Evolutionary conservation across 1,140 invertebrate species (phyloP), one percentile per base, ranked within the genome.

Genomic region (Drosophila micromelanica): DNA sequence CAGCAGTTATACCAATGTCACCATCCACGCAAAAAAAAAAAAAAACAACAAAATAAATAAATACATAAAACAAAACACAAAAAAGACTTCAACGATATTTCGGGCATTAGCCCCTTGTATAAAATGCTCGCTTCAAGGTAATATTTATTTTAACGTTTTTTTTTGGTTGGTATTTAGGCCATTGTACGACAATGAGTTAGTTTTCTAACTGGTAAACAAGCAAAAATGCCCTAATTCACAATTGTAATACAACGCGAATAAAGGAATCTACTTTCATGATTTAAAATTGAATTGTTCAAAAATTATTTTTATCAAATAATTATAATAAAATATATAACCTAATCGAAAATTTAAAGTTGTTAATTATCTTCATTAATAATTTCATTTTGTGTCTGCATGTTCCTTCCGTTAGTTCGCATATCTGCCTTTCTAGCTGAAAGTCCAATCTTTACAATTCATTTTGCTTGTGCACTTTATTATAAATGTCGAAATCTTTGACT

Each of bases 1-100:
- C 78, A 61, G 62, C 73, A 86, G 63, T 81, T 81, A 61, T 84
- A 78, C 73, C 80, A 85, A 85, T 85, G 80, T 86, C 80, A 86
- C 52, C 27, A 80, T 57, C 54, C 63, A 59, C 40, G 54, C 69
- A 30, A 59, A 72, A 52, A 43, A 54, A n/a, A 40, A n/a, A n/a
- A n/a, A n/a, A n/a, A 17, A 35, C n/a, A 61, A 65, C 15, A 51
- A 63, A 35, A 35, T 7, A 35, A 7, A 45, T 5, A 23, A 38
- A 52, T 5, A 63, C 54, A 48, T 13, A 45, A 64, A 64, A 64
- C 60, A 27, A 57, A 37, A 76, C n/a, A 67, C 35, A 20, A 45
- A 60, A 56, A 60, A 54, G 38, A 55, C 51, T 72, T 20, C 38
- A 65, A 64, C 62, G 27, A 72, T 67, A 67, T 59, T 72, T 72